Percentiles rank a stretch among this genome's conserved stretches.
These are phyloP conservation scores for Sceliomorpha sp. DNA, from an alignment of 2,888 invertebrate genomes.

Conservation along the genomic window DNA sequence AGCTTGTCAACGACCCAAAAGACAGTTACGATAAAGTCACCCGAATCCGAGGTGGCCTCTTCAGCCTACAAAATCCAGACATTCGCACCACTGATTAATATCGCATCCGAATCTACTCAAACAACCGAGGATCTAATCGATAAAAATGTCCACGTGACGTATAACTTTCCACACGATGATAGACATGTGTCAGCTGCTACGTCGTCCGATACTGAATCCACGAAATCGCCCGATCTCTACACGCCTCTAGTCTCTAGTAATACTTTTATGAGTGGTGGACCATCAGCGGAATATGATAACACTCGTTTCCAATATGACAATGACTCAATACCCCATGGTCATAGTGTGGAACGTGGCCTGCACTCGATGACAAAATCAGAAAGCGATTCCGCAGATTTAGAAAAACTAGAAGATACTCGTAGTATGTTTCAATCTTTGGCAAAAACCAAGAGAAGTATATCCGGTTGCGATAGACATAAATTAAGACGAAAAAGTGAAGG, in stretches of 20 bases:
- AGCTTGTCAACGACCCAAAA: constrained; percentile 55
- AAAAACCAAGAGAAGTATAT: constrained; percentile 40
- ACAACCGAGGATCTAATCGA: no score
- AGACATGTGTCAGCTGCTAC: no score
- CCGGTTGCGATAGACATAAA: constrained; percentile 21
- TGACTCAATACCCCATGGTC: constrained; percentile 13
- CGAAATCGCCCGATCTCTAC: constrained; percentile 29
- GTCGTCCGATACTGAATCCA: constrained; percentile 43
- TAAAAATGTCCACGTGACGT: no score
- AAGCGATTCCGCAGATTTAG: constrained; percentile 49
- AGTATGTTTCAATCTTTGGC: constrained; percentile 46
- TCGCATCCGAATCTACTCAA: no score
- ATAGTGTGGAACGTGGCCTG: constrained; percentile 18
- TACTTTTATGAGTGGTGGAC: constrained; percentile 15
- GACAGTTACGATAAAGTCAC: constrained; percentile 73
- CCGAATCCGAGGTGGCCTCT: constrained; percentile 40
- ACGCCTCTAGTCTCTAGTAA: no score
- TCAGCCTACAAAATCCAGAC: constrained; percentile 22
- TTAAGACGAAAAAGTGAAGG: constrained; percentile 8
- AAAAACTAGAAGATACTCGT: constrained; percentile 46
- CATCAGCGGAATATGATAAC: no score
- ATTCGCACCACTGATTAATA: constrained; percentile 36
- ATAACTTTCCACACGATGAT: no score
- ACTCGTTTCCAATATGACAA: constrained; percentile 11
- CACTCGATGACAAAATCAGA: constrained; percentile 50